phyloP scores from a whole-genome alignment of 2,888 invertebrate genomes.

The Icerya purchasi region DNA sequence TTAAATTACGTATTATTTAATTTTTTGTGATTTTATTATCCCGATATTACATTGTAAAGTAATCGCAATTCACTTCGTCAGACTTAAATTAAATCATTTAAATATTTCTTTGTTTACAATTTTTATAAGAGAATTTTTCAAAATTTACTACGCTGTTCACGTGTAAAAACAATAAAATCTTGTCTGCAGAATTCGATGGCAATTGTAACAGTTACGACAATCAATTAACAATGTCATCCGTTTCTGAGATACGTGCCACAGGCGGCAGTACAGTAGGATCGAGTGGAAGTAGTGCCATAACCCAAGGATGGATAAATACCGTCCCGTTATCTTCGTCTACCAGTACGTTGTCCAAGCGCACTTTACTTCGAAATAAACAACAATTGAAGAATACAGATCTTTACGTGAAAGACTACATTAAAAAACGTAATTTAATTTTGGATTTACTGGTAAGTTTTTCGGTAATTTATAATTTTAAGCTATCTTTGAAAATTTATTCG shows the following conservation, averaged over 20 bases:
- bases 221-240: conserved; percentile 24
- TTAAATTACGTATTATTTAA: no score
- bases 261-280: conserved; percentile 18
- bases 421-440: conserved; percentile 79
- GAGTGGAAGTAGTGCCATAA: conserved; percentile 21
- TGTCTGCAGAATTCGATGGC: conserved; percentile 3
- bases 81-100: no score
- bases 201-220: conserved; percentile 13
- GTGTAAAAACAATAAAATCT: no score
- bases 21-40: no score
- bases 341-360: conserved; percentile 51
- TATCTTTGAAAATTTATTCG: neutral
- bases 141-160: no score
- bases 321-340: conserved; percentile 52
- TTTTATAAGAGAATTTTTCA: no score
- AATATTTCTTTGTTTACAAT: no score
- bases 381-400: conserved; percentile 35
- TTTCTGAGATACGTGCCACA: conserved; percentile 15
- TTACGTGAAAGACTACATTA: conserved; percentile 83
- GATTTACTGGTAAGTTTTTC: conserved; percentile 57
- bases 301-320: conserved; percentile 80
- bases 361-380: conserved; percentile 31
- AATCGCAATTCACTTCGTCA: no score
- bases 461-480: neutral
- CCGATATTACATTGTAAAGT: no score